A percentile compares a stretch with the other conserved stretches of the same genome.
Conservation (phyloP, 2,113 vertebrate species). For the Eclectus roratus region DNA sequence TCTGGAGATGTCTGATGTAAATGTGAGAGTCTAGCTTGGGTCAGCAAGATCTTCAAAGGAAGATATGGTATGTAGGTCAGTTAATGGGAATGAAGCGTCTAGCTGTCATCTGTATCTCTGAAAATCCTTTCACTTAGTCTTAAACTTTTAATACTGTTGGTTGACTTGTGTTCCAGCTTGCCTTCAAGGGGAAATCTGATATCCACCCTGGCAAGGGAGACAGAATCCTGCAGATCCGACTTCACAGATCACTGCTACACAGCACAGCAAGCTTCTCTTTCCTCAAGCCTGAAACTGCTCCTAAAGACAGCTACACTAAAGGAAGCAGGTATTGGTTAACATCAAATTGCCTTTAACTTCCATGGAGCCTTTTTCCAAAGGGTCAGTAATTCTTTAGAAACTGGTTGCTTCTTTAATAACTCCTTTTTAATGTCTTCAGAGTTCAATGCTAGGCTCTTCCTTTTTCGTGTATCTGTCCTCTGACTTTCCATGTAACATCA, state of each 20-base stretch:
- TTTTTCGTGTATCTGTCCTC: neutral
- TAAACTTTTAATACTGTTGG: constrained; percentile 17
- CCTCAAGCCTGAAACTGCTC: neutral
- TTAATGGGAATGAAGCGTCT: neutral
- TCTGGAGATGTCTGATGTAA: neutral
- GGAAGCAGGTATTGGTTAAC: neutral
- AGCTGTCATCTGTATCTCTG: neutral
- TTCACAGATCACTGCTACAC: neutral
- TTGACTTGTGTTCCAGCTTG: constrained; percentile 41
- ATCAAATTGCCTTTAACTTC: neutral
- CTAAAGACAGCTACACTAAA: neutral
- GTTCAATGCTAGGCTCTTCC: neutral
- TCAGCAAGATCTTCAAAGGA: neutral
- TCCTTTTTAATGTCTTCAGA: neutral
- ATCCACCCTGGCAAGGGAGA: neutral
- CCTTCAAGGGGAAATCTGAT: constrained; percentile 27
- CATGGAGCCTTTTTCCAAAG: neutral
- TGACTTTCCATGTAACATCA: neutral
- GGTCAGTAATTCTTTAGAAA: neutral
- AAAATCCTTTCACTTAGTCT: neutral
- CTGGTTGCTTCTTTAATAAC: neutral
- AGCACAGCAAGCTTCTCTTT: neutral
- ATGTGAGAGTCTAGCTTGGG: neutral
- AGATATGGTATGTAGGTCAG: neutral
- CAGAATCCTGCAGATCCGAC: neutral